Evolutionary conservation across 2,113 vertebrate species (phyloP).

Genomic region (Onychostoma macrolepis): DNA sequence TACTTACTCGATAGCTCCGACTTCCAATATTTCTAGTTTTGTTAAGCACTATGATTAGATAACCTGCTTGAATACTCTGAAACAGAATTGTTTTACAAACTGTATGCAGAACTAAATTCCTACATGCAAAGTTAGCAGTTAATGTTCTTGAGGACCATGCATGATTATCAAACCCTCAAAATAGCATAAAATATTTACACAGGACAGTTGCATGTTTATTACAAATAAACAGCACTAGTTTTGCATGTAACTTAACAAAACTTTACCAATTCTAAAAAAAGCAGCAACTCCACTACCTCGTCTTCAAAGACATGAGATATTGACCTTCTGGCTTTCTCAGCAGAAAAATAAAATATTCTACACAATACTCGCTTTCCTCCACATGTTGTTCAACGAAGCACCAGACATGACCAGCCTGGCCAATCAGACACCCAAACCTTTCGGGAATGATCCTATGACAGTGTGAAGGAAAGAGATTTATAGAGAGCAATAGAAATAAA

Average conservation of each 20-base stretch:
- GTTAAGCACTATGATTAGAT: neutral
- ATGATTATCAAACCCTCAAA: neutral
- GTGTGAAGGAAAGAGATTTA: conserved; percentile 14
- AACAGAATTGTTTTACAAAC: neutral
- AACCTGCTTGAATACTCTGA: neutral
- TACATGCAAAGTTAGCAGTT: neutral
- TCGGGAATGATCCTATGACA: conserved; percentile 24
- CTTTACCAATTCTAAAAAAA: conserved; percentile 17
- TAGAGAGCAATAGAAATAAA: neutral
- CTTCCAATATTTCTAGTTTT: neutral
- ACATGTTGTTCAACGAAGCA: conserved; percentile 48
- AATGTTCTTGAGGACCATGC: neutral
- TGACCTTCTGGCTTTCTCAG: conserved; percentile 52
- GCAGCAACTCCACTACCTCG: conserved; percentile 28
- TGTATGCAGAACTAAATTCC: neutral
- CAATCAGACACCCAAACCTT: conserved; percentile 55
- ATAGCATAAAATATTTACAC: neutral
- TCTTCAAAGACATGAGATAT: conserved; percentile 58
- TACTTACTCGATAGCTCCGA: neutral
- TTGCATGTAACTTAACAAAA: conserved; percentile 19
- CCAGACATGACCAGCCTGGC: conserved; percentile 55
- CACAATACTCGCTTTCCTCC: conserved; percentile 53
- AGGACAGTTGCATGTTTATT: neutral
- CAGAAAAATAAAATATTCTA: conserved; percentile 57
- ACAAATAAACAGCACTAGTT: neutral